phyloP scores from a whole-genome alignment of 2,888 invertebrate genomes.

The Anticlea derivata region DNA sequence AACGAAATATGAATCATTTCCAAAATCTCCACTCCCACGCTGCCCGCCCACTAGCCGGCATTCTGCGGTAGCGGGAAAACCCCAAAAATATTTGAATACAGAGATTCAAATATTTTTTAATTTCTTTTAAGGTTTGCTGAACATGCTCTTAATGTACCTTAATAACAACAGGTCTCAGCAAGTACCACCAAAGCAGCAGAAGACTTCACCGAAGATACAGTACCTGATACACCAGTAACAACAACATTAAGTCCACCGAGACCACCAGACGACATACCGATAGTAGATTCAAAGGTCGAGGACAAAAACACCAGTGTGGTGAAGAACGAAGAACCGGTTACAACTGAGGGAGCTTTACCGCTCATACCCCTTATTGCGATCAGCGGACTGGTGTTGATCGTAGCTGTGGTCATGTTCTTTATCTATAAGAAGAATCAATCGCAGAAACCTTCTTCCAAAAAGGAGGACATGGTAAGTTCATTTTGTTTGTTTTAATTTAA shows the following conservation, averaged over 20 bases:
- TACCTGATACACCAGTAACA: constrained; percentile 59
- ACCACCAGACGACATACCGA: constrained; percentile 52
- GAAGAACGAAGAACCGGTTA: constrained; percentile 64
- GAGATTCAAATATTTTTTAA: too few species aligned
- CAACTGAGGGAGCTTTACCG: constrained; percentile 84
- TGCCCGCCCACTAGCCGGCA: too few species aligned
- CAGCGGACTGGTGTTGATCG: constrained; percentile 87
- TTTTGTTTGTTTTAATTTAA: too few species aligned
- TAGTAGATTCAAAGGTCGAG: constrained; percentile 46
- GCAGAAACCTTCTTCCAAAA: constrained; percentile 85
- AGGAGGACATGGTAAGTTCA: constrained; percentile 89
- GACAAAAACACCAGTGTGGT: constrained; percentile 52
- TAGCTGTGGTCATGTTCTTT: constrained; percentile 87
- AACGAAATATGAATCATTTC: too few species aligned
- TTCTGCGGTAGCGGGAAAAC: too few species aligned
- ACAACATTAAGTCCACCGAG: constrained; percentile 56
- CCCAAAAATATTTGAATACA: too few species aligned
- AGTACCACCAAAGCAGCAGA: constrained; percentile 58
- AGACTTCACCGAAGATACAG: constrained; percentile 52
- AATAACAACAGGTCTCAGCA: constrained; percentile 32
- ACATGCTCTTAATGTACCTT: too few species aligned
- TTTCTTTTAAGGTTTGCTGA: too few species aligned
- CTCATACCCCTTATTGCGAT: constrained; percentile 89
- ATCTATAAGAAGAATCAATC: constrained; percentile 88
- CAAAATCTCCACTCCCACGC: too few species aligned